These are phyloP conservation scores for Drosophila melanica DNA, from an alignment of 1,140 invertebrate genomes.

Conservation along the genomic window DNA sequence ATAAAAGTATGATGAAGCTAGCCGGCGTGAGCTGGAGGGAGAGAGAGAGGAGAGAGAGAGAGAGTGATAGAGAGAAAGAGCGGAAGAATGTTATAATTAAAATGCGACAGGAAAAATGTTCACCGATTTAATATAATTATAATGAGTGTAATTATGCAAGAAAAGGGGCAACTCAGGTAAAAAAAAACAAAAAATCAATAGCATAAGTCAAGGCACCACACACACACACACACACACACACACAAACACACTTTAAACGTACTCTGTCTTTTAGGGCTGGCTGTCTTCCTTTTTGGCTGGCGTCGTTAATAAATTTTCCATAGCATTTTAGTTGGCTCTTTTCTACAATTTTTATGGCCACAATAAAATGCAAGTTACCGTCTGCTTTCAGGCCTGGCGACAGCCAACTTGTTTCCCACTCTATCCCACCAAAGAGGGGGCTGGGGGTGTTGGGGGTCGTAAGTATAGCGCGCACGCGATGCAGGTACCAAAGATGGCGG, in stretches of 20 bases:
- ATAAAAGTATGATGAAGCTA: neutral
- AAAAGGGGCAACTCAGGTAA: slow-evolving; percentile 19
- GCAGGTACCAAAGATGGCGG: slow-evolving; percentile 35
- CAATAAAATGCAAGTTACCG: slow-evolving; percentile 55
- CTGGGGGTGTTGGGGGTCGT: neutral
- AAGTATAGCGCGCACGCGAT: slow-evolving; percentile 72
- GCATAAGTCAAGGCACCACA: slow-evolving; percentile 50
- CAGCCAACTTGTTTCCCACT: slow-evolving; percentile 19
- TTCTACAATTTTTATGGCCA: slow-evolving; percentile 54
- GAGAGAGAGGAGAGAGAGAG: neutral
- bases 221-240: slow-evolving; percentile 6
- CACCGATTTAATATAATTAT: slow-evolving; percentile 72
- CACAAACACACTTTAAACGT: neutral
- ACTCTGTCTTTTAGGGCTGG: slow-evolving; percentile 29
- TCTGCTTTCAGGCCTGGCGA: slow-evolving; percentile 22
- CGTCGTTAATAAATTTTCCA: slow-evolving; percentile 55
- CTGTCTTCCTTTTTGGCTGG: slow-evolving; percentile 40
- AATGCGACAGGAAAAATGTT: slow-evolving; percentile 55
- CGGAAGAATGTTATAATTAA: slow-evolving; percentile 57
- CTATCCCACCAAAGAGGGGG: neutral
- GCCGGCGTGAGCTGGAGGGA: neutral
- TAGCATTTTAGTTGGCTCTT: slow-evolving; percentile 50
- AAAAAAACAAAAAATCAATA: slow-evolving; percentile 43
- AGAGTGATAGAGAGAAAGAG: neutral
- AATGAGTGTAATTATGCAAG: slow-evolving; percentile 68